These are phyloP conservation scores for Malachius bipustulatus DNA, from an alignment of 2,888 invertebrate genomes.

Conservation along the genomic window DNA sequence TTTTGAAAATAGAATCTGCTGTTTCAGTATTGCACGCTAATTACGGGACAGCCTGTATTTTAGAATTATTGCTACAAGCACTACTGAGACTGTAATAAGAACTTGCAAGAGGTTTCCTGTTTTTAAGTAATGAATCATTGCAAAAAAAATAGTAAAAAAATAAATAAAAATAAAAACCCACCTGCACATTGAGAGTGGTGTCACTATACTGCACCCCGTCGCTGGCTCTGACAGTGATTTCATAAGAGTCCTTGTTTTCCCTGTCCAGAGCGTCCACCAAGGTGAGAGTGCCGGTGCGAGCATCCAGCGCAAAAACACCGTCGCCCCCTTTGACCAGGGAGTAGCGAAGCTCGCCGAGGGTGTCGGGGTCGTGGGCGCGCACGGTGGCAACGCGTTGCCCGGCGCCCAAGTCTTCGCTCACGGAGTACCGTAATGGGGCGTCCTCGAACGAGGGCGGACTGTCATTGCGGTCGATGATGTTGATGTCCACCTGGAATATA, in stretches of 20 bases:
- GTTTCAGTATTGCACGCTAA: no score
- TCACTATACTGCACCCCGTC: conserved; percentile 83
- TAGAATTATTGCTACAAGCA: no score
- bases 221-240: conserved; percentile 68
- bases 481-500: conserved; percentile 67
- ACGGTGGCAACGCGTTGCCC: conserved; percentile 69
- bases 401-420: conserved; percentile 76
- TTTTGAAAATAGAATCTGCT: no score
- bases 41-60: no score
- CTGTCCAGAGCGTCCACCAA: conserved; percentile 72
- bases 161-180: conserved; percentile 38
- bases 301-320: conserved; percentile 60
- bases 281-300: conserved; percentile 57
- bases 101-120: no score
- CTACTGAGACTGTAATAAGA: no score
- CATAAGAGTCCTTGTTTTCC: conserved; percentile 68
- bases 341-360: conserved; percentile 65
- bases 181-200: conserved; percentile 65
- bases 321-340: conserved; percentile 54
- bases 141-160: no score
- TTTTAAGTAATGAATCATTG: no score
- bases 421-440: conserved; percentile 57
- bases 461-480: conserved; percentile 84
- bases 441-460: conserved; percentile 82
- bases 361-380: conserved; percentile 75